Evolutionary conservation across 2,888 invertebrate species (phyloP).

Genomic region (Penaeus monodon): DNA sequence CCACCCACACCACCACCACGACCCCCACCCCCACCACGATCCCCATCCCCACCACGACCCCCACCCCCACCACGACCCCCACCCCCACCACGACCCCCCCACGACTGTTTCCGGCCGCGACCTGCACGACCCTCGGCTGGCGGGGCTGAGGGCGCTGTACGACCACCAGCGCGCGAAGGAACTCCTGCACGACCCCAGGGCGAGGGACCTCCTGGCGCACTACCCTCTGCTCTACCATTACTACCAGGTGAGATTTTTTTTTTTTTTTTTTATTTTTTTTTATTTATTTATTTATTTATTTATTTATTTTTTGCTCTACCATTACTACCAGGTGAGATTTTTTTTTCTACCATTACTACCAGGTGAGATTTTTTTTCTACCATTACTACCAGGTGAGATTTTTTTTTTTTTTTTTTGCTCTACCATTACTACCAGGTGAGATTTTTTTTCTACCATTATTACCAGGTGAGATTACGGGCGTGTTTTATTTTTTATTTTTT

Average conservation of each 20-base stretch:
- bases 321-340: no score
- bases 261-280: no score
- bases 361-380: no score
- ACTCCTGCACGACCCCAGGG: slow-evolving; percentile 42
- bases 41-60: slow-evolving; percentile 17
- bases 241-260: slow-evolving; percentile 58
- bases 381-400: no score
- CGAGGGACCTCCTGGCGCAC: slow-evolving; percentile 56
- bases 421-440: no score
- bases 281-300: no score
- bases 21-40: slow-evolving; percentile 24
- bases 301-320: no score
- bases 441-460: no score
- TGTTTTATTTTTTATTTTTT: no score
- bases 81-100: slow-evolving; percentile 30
- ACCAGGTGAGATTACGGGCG: no score
- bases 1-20: slow-evolving; percentile 35
- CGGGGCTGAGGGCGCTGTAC: slow-evolving; percentile 37
- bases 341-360: no score
- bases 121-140: slow-evolving; percentile 25
- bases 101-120: slow-evolving; percentile 18
- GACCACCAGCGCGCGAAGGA: slow-evolving; percentile 46
- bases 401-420: no score
- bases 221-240: slow-evolving; percentile 64
- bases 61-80: slow-evolving; percentile 26